Evolutionary conservation across 2,113 vertebrate species (phyloP), one percentile per base, ranked within the genome.

Genomic region (Machaerirhynchus nigripectus): DNA sequence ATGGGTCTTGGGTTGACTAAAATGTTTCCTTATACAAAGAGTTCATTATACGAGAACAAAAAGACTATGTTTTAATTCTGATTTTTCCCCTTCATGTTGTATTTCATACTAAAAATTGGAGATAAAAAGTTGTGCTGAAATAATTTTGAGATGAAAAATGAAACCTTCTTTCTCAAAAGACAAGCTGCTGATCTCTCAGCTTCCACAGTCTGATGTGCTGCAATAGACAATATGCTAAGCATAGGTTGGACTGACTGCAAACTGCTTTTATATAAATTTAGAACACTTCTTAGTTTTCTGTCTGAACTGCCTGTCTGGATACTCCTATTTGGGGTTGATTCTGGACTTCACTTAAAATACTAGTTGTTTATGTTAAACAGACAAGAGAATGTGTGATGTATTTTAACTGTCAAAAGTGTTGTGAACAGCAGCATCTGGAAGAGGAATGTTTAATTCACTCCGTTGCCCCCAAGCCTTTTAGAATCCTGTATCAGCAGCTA

Each of bases 321-420:
- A 93, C 84, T 97, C 96, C 91, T 97, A 95, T 97, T 98, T 97
- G 94, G 93, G 96, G 97, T 86, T 97, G 94, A 97, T 97, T 97
- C 95, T 97, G 87, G 69, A 97, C 95, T 96, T 91, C 96, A 98
- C 96, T 98, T 98, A 97, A 97, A 98, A 98, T 88, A 97, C 96
- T 97, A 97, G 97, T 97, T 97, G 98, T 98, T 98, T 98, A 98
- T 91, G 96, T 95, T 96, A 95, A 93, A 95, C 85, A 93, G 98
- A 98, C 97, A 97, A 95, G 96, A 98, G 97, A 98, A 98, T 98
- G 97, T 98, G 97, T 97, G 96, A 98, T 98, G 53, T 97, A 98
- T 98, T 97, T 97, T 97, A 97, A 95, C 97, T 98, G 98, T 98
- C 98, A 98, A 78, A 97, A 95, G 96, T 98, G 97, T 97, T 98